Evolutionary conservation across 2,113 vertebrate genomes (phyloP).

Genomic region (Noturus placidus): DNA sequence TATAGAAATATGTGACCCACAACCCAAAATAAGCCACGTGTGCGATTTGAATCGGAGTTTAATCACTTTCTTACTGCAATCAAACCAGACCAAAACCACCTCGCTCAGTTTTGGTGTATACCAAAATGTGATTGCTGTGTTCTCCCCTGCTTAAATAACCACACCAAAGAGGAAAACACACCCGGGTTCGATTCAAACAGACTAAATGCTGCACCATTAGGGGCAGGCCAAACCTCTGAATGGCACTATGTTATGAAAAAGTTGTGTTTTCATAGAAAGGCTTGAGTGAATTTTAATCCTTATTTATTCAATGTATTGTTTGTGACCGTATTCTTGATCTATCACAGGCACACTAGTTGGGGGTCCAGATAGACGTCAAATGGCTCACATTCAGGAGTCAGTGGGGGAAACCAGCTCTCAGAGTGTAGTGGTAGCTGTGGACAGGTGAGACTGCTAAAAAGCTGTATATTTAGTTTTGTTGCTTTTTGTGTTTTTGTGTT

Average conservation of each 20-base stretch:
- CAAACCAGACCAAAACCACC: background rate
- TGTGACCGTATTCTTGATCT: conserved; percentile 36
- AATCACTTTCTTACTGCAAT: background rate
- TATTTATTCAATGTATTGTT: conserved; percentile 6
- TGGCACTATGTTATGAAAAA: background rate
- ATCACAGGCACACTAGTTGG: conserved; percentile 86
- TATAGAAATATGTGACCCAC: too few species aligned
- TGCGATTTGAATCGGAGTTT: background rate
- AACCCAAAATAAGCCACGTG: too few species aligned
- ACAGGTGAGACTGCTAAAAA: conserved; percentile 76
- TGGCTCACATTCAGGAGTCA: conserved; percentile 94
- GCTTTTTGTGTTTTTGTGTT: background rate
- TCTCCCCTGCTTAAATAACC: background rate
- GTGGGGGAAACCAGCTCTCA: conserved; percentile 98
- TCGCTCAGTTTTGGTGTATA: background rate
- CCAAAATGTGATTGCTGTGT: background rate
- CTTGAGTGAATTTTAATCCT: background rate
- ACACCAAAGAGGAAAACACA: background rate
- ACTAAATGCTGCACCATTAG: background rate
- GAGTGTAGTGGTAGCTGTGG: conserved; percentile 96
- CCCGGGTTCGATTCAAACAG: background rate
- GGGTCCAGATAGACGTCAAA: conserved; percentile 88
- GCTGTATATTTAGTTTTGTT: background rate
- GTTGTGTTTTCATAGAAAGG: background rate
- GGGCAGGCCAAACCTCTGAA: background rate